These are phyloP conservation scores for Oryzias dopingdopingensis DNA, from an alignment of 2,797 vertebrate genomes.

Conservation along the genomic window DNA sequence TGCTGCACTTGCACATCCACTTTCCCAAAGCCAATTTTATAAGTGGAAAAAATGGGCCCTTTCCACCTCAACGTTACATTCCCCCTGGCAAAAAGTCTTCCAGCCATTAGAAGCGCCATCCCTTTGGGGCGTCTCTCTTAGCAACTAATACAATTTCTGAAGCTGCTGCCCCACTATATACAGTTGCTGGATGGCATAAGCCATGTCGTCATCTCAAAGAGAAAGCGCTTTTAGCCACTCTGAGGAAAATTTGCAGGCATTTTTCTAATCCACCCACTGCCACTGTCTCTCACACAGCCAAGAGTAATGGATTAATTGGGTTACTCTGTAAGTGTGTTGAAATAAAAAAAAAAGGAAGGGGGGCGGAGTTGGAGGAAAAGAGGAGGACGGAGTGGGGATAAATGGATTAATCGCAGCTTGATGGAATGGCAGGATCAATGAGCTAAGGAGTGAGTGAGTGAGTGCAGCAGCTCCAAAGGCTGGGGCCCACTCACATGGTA, in stretches of 20 bases:
- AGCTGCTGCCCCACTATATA: conserved; percentile 45
- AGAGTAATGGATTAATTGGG: conserved; percentile 82
- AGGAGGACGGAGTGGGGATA: conserved; percentile 56
- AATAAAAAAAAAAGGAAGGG: conserved; percentile 64
- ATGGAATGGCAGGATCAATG: conserved; percentile 77
- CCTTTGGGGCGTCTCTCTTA: conserved; percentile 66
- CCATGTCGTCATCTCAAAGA: conserved; percentile 61
- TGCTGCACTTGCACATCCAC: conserved; percentile 36
- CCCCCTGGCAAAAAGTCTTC: conserved; percentile 61
- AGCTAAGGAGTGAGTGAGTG: conserved; percentile 75
- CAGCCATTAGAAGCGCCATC: conserved; percentile 59
- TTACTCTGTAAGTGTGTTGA: conserved; percentile 76
- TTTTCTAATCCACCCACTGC: conserved; percentile 72
- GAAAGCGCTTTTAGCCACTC: conserved; percentile 57
- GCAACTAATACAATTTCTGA: conserved; percentile 72
- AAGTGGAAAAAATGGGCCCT: conserved; percentile 57
- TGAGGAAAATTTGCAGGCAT: conserved; percentile 47
- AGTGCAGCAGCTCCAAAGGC: conserved; percentile 62
- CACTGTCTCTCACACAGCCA: conserved; percentile 67
- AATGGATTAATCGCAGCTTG: conserved; percentile 84
- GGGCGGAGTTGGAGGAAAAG: conserved; percentile 15
- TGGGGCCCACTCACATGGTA: conserved; percentile 56
- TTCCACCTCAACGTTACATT: conserved; percentile 63
- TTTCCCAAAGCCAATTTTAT: conserved; percentile 52
- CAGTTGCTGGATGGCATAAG: conserved; percentile 45